These are phyloP conservation scores for Geophilus truncorum DNA, from an alignment of 2,888 invertebrate species.

Conservation along the genomic window DNA sequence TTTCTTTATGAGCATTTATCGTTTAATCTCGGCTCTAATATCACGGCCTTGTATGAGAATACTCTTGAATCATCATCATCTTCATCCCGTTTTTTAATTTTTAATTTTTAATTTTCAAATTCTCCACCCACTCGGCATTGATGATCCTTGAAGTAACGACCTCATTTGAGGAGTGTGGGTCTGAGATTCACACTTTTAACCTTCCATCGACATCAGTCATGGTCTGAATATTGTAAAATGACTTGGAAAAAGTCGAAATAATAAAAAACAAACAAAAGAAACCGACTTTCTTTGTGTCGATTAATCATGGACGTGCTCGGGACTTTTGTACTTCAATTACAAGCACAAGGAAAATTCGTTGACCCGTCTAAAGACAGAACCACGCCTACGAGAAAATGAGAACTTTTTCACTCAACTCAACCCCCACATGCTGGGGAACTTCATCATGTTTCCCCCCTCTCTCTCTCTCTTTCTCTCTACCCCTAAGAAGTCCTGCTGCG, in stretches of 20 bases:
- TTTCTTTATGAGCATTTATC: not conserved
- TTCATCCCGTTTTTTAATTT: too few species aligned
- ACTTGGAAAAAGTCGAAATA: too few species aligned
- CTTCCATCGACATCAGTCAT: not conserved
- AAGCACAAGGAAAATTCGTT: not conserved
- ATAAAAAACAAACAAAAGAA: too few species aligned
- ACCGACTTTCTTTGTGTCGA: not conserved
- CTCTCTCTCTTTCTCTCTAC: not conserved
- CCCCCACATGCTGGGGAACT: not conserved
- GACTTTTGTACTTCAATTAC: not conserved
- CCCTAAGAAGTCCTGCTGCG: not conserved
- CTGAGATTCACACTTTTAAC: not conserved
- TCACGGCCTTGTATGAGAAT: not conserved
- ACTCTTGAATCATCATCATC: not conserved
- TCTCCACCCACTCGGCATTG: not conserved
- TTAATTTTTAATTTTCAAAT: not conserved
- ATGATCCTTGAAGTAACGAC: conserved; percentile 2
- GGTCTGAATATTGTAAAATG: not conserved
- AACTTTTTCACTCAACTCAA: not conserved
- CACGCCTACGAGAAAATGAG: conserved; percentile 1
- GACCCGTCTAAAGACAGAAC: not conserved
- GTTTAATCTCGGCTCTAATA: not conserved
- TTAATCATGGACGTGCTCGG: not conserved
- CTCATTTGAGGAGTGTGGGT: not conserved
- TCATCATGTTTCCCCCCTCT: not conserved